phyloP scores from a whole-genome alignment of 1,140 invertebrate genomes.

The Eurosta solidaginis region DNA sequence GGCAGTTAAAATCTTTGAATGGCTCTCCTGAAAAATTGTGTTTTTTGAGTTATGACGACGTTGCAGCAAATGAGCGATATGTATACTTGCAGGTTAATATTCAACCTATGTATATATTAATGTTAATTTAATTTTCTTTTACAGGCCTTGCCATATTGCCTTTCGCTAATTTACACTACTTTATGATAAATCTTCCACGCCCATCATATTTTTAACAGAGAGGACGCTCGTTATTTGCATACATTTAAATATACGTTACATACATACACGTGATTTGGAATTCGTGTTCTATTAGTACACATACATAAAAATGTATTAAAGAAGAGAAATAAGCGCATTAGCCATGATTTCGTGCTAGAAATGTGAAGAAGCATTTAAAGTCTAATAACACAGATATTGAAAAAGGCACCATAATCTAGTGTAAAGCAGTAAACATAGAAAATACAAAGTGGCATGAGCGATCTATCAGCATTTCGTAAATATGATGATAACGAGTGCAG shows the following conservation, averaged over 20 bases:
- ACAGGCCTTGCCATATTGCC: conserved; percentile 59
- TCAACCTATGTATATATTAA: too few species aligned
- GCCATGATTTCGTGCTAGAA: too few species aligned
- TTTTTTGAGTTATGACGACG: too few species aligned
- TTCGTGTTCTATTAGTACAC: too few species aligned
- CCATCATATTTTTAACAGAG: conserved; percentile 57
- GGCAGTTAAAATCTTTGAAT: too few species aligned
- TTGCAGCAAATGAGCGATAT: too few species aligned
- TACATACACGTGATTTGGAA: too few species aligned
- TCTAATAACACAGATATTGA: neutral
- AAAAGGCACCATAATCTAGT: neutral
- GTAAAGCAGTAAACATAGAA: neutral
- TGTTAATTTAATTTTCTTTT: too few species aligned
- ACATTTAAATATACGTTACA: conserved; percentile 36
- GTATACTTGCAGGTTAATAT: too few species aligned
- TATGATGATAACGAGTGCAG: conserved; percentile 61
- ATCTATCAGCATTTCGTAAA: conserved; percentile 55
- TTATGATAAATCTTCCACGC: conserved; percentile 56
- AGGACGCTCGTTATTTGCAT: conserved; percentile 55
- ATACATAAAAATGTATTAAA: too few species aligned
- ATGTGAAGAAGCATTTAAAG: neutral
- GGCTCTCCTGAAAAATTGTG: too few species aligned
- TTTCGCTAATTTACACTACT: conserved; percentile 51
- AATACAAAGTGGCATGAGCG: conserved; percentile 55
- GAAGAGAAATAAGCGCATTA: too few species aligned